Percentiles rank a stretch among this genome's conserved stretches.
These are phyloP conservation scores for Chinchilla lanigera DNA, from an alignment of 2,113 vertebrate genomes.

Conservation along the genomic window DNA sequence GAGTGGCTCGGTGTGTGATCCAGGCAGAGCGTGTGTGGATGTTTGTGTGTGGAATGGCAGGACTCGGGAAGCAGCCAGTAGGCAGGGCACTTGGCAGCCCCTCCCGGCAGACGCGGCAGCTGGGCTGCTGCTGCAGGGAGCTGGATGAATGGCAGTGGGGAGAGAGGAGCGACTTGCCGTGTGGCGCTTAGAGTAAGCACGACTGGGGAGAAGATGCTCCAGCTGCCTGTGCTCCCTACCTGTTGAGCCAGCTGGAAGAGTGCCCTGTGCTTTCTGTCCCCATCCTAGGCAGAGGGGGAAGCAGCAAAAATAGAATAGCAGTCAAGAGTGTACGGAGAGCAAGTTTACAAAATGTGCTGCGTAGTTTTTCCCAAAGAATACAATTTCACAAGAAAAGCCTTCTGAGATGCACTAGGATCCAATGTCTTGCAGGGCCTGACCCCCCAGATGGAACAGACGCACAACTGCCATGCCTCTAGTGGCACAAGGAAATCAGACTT, in stretches of 20 bases:
- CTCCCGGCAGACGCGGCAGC: slow-evolving; percentile 77
- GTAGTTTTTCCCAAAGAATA: slow-evolving; percentile 62
- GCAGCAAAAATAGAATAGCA: slow-evolving; percentile 62
- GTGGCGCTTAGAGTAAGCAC: not conserved
- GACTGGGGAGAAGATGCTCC: not conserved
- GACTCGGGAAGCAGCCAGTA: slow-evolving; percentile 81
- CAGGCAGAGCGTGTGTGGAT: slow-evolving; percentile 68
- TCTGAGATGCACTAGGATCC: slow-evolving; percentile 15
- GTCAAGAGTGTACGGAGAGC: slow-evolving; percentile 59
- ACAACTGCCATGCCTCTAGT: not conserved
- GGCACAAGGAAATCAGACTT: slow-evolving; percentile 66
- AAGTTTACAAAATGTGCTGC: slow-evolving; percentile 61
- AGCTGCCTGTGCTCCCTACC: slow-evolving; percentile 25
- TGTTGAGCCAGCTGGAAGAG: slow-evolving; percentile 19
- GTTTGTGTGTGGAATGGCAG: slow-evolving; percentile 79
- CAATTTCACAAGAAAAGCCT: slow-evolving; percentile 67
- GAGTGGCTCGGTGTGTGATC: slow-evolving; percentile 60
- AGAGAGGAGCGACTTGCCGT: slow-evolving; percentile 62
- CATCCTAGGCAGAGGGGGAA: slow-evolving; percentile 36
- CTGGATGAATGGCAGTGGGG: slow-evolving; percentile 78
- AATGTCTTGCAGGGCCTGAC: not conserved
- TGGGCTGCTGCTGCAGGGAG: slow-evolving; percentile 72
- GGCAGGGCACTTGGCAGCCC: slow-evolving; percentile 83
- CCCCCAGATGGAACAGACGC: not conserved
- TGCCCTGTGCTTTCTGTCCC: not conserved